Base-by-base conservation (phyloP, 2,888 invertebrate species). In the Folsomia candida region DNA sequence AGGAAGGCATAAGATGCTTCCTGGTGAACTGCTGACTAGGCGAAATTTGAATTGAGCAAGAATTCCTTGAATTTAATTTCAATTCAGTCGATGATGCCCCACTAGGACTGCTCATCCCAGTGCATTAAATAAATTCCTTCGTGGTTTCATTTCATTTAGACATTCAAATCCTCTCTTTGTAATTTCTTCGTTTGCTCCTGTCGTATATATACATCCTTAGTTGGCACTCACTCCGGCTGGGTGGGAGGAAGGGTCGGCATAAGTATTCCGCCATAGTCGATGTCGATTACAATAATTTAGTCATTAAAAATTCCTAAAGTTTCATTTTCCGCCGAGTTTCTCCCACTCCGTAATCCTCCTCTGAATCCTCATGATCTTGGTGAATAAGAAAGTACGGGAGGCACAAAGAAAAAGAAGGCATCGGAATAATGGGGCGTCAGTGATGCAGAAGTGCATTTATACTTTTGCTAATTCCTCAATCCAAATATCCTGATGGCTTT, bases 261-360 rank as follows among this genome's bases (percentile, higher is more conserved):
- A n/a, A n/a, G n/a, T n/a, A n/a, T n/a, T n/a, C n/a, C n/a, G n/a
- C n/a, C n/a, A n/a, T n/a, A n/a, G n/a, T 4, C 37, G 14, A 37
- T 37, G 37, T 54, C 65, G 54, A 65, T 65, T 65, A 65, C 65
- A 65, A 65, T 65, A 65, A 65, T 65, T 65, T 65, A 65, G 65
- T 65, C 65, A 65, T 65, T 65, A 65, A 65, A 65, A 65, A 65
- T 65, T 65, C 65, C 28, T 37, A 57, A 65, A 65, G 65, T 65
- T 65, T 65, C 54, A 65, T 65, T 65, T 65, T 18, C 6, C 27
- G 6, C 9, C 29, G n/a, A 29, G 29, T 9, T 28, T n/a, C 28
- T 28, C 61, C n/a, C 29, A 29, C n/a, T 26, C 60, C 57, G 22
- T 61, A 61, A 61, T 61, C 61, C 61, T 28, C 61, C 61, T 28